Percentiles rank a stretch among this genome's conserved stretches.
phyloP scores from a whole-genome alignment of 2,888 invertebrate genomes.

The Tenthredo livida region DNA sequence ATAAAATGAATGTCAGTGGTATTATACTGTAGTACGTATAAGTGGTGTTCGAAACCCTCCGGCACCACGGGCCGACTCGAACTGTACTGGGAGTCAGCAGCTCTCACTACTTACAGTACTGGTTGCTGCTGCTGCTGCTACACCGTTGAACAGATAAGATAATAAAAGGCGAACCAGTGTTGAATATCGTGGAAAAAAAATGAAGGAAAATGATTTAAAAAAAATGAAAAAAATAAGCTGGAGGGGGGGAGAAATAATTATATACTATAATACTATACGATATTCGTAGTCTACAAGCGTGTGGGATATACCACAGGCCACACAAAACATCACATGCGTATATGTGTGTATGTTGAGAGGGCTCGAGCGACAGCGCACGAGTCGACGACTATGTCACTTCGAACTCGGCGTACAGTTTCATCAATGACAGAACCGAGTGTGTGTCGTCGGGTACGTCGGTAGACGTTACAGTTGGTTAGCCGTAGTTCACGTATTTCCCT shows the following conservation, averaged over 20 bases:
- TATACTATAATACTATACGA: background rate
- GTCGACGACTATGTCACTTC: background rate
- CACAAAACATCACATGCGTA: background rate
- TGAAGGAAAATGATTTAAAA: background rate
- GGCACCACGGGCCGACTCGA: background rate
- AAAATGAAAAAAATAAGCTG: background rate
- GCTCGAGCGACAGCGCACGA: too few relatives aligned
- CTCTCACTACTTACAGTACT: conserved; percentile 3
- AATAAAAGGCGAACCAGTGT: background rate
- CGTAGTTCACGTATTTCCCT: background rate
- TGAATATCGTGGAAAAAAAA: background rate
- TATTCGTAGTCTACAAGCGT: background rate
- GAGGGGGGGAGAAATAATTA: background rate
- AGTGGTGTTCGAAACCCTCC: background rate
- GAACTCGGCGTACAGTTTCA: background rate
- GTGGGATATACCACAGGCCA: background rate
- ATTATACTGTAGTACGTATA: background rate
- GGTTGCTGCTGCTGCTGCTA: background rate
- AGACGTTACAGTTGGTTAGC: background rate
- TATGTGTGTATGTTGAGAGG: background rate
- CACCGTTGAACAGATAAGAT: background rate
- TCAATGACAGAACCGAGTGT: background rate
- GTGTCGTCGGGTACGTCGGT: background rate
- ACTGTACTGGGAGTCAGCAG: conserved; percentile 3
- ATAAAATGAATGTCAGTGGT: background rate